A percentile compares a stretch with the other conserved stretches of the same genome.
Conservation (phyloP, 2,888 invertebrate genomes). For the Cecidostiba fungosa region DNA sequence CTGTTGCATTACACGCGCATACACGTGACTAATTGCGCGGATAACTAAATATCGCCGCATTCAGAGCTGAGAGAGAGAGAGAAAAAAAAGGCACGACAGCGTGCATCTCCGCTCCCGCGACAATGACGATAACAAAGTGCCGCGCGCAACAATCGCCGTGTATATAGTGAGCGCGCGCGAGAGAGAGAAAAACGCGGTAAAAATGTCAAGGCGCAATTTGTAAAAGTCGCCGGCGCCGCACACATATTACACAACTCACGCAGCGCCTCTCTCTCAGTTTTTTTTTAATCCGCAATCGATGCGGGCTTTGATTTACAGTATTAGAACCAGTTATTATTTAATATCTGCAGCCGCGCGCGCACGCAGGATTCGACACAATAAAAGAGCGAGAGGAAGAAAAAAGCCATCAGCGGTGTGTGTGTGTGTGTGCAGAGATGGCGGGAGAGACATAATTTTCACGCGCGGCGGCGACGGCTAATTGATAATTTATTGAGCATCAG, state of each 20-base stretch:
- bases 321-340: slow-evolving; percentile 61
- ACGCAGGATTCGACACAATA: slow-evolving; percentile 24
- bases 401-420: neutral
- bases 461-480: slow-evolving; percentile 54
- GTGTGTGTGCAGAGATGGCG: neutral
- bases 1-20: neutral
- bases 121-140: slow-evolving; percentile 38
- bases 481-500: slow-evolving; percentile 64
- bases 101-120: neutral
- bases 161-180: neutral
- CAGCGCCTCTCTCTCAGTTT: slow-evolving; percentile 10
- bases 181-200: slow-evolving; percentile 37
- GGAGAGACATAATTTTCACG: slow-evolving; percentile 53
- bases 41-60: slow-evolving; percentile 25
- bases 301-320: slow-evolving; percentile 55
- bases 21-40: slow-evolving; percentile 30
- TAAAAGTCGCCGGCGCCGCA: slow-evolving; percentile 42
- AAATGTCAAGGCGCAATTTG: slow-evolving; percentile 57
- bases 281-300: too few species aligned
- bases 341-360: slow-evolving; percentile 28
- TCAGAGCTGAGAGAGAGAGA: neutral
- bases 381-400: neutral
- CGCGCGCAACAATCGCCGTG: slow-evolving; percentile 32
- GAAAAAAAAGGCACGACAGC: neutral
- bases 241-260: slow-evolving; percentile 14